Evolutionary conservation across 2,113 vertebrate species (phyloP).

Genomic region (Pteruthius melanotis): DNA sequence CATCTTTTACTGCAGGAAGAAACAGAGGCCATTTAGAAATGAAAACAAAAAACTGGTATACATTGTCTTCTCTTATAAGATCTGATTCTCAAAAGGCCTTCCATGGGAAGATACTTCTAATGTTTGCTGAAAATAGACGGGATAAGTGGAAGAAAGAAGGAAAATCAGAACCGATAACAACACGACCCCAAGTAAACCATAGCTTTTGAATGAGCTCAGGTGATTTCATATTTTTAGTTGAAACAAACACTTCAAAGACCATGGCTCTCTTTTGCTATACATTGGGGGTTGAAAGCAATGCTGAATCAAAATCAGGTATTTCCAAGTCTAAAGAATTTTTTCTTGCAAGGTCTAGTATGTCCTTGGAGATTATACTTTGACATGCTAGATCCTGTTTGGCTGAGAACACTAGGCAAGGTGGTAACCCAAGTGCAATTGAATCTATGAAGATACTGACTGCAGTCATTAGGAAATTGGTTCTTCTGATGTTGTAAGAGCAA

Average conservation of each 20-base stretch:
- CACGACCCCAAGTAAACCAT: background rate
- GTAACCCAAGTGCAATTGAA: background rate
- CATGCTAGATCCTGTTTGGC: background rate
- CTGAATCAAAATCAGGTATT: background rate
- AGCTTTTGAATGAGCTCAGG: background rate
- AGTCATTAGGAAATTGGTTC: background rate
- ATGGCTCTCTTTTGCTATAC: background rate
- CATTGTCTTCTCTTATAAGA: too few relatives aligned
- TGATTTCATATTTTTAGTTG: background rate
- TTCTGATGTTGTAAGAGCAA: background rate
- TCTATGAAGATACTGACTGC: background rate
- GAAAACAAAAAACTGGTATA: background rate
- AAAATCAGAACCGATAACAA: background rate
- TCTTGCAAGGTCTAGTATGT: background rate
- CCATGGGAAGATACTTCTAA: background rate
- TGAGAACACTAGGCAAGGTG: background rate
- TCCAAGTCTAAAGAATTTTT: background rate
- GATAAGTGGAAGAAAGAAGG: background rate
- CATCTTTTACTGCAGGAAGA: background rate
- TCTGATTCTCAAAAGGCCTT: background rate
- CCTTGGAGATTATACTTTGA: background rate
- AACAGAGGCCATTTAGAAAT: background rate
- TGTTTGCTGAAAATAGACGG: background rate
- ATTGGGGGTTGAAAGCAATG: rapidly evolving
- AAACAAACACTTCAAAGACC: background rate